Evolutionary conservation across 2,113 vertebrate genomes (phyloP).

Genomic region (Genyomyrus donnyi): DNA sequence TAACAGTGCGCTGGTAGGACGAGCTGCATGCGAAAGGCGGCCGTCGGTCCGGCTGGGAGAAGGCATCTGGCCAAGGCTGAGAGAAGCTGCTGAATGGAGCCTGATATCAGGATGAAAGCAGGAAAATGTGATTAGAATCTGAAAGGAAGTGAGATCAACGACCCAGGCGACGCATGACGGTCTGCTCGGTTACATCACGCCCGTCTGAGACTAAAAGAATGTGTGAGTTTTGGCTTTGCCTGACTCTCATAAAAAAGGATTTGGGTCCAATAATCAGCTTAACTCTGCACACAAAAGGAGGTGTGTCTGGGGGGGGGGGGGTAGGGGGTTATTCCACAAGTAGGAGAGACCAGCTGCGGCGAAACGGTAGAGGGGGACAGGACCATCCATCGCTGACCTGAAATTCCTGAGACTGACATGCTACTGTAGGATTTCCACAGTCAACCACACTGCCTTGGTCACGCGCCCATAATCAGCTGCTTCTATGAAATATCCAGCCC

Average conservation of each 20-base stretch:
- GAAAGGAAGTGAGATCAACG: neutral
- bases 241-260: constrained; percentile 5
- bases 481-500: neutral
- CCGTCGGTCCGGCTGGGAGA: neutral
- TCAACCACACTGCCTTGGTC: neutral
- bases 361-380: neutral
- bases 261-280: neutral
- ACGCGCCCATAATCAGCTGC: neutral
- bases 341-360: neutral
- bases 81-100: neutral
- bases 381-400: neutral
- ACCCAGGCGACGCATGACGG: neutral
- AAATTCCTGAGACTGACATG: neutral
- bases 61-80: neutral
- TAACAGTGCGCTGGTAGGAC: neutral
- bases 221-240: neutral
- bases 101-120: neutral
- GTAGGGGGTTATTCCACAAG: neutral
- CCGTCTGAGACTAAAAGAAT: neutral
- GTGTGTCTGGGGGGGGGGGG: neutral
- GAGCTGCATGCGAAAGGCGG: neutral
- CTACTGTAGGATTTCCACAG: neutral
- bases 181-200: neutral
- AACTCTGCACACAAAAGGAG: neutral
- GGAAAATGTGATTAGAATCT: neutral